Evolutionary conservation across 2,797 vertebrate genomes (phyloP).

Genomic region (Champsocephalus esox): DNA sequence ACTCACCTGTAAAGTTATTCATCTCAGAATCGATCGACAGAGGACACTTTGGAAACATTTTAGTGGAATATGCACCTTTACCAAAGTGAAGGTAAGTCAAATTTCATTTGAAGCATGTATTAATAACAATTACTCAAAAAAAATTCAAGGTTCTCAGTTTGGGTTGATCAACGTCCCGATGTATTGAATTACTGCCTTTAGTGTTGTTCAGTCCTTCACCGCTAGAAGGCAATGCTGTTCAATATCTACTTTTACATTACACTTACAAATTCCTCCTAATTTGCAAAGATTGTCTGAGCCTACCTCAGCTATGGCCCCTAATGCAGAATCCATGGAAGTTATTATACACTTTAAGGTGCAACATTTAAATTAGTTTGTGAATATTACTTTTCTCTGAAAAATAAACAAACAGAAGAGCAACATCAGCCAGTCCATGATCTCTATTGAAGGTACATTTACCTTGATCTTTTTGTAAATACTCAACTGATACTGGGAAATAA

Average conservation of each 20-base stretch:
- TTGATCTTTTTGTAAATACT: neutral
- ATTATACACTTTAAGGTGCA: neutral
- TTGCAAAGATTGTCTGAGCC: neutral
- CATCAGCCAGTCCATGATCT: too few species aligned
- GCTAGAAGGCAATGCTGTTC: conserved; percentile 55
- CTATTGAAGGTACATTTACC: too few species aligned
- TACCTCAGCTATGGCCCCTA: neutral
- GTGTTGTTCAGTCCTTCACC: conserved; percentile 46
- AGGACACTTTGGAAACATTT: neutral
- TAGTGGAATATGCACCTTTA: neutral
- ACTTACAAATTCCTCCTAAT: too few species aligned
- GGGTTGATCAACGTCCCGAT: neutral
- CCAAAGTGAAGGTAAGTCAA: neutral
- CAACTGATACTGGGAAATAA: too few species aligned
- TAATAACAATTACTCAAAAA: neutral
- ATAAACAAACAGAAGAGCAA: neutral
- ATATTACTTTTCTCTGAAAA: neutral
- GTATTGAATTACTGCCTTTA: neutral
- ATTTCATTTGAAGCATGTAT: neutral
- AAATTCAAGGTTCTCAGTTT: neutral
- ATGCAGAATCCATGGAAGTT: neutral
- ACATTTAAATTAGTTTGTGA: neutral
- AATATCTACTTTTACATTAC: neutral
- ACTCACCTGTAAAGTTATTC: conserved; percentile 25
- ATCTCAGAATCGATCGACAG: too few species aligned